Evolutionary conservation across 2,888 invertebrate genomes (phyloP), one percentile per base, ranked within the genome.

Genomic region (Oscheius sp.): DNA sequence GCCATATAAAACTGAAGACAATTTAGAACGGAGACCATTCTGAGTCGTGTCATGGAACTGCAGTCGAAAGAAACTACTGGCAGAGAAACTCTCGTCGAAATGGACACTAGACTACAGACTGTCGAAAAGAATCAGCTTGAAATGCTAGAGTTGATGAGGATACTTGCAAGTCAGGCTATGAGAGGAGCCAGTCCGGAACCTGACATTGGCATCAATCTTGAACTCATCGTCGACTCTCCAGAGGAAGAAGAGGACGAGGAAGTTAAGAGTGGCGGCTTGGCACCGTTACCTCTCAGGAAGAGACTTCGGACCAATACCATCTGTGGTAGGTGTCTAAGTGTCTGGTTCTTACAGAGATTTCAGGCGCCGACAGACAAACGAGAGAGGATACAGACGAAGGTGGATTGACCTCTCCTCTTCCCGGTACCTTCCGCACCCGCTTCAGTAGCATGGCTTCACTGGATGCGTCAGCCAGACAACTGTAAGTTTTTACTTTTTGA

Each of bases 1-100:
- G 7, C 10, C n/a, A 33, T 33, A 63, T 33, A 63, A 21, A 4
- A 4, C 7, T 13, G 21, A 47, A 11, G 33, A 42, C 4, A 32
- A 48, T 72, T 10, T 65, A 81, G 81, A 70, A 85, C 82, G 11
- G 91, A 91, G 75, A 89, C 89, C 76, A 90, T 91, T 82, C 85
- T 89, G 0, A 82, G 90, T 66, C 85, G 90, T 37, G 86, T 91
- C 82, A 90, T 90, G 74, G 91, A 91, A 79, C 85, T 91, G 73
- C 88, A 82, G 48, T 57, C 84, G 5, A 86, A 86, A 60, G 88
- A 88, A 55, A 76, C 76, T 32, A 58, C 74, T 59, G 63, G 79
- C 2, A 77, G 86, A 60, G 84, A 82, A 57, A 79, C 76, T 5
- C 75, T 88, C 10, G 76, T 76, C 13, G 83, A 81, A 5, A 59